phyloP scores from a whole-genome alignment of 2,113 vertebrate genomes.

The Butastur rufipennis region DNA sequence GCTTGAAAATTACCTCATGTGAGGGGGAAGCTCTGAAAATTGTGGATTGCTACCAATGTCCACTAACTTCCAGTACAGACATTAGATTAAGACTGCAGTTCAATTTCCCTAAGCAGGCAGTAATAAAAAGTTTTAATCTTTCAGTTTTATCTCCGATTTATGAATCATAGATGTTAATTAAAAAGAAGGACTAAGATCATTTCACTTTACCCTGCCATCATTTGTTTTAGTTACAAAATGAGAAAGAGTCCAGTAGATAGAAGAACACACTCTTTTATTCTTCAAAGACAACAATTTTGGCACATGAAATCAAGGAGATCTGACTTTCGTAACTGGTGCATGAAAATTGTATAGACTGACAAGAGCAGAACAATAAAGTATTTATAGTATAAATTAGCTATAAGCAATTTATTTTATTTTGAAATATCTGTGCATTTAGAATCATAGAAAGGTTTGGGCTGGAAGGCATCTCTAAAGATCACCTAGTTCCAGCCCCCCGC shows the following conservation, averaged over 20 bases:
- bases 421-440: not conserved
- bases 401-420: not conserved
- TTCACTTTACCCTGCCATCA: not conserved
- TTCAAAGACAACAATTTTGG: not conserved
- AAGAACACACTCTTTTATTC: not conserved
- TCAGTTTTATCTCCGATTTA: not conserved
- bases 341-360: not conserved
- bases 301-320: not conserved
- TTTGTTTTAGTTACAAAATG: not conserved
- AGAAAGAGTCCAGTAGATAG: not conserved
- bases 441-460: no score
- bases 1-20: not conserved
- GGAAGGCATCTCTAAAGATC: no score
- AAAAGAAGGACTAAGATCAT: not conserved
- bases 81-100: not conserved
- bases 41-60: not conserved
- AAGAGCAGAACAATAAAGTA: not conserved
- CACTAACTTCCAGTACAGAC: not conserved
- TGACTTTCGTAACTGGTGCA: not conserved
- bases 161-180: not conserved
- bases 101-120: not conserved
- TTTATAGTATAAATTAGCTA: not conserved
- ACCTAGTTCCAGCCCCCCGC: no score
- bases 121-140: not conserved
- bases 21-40: not conserved